Conservation (phyloP, 2,797 vertebrate genomes). For the Cryptoprocta ferox region DNA sequence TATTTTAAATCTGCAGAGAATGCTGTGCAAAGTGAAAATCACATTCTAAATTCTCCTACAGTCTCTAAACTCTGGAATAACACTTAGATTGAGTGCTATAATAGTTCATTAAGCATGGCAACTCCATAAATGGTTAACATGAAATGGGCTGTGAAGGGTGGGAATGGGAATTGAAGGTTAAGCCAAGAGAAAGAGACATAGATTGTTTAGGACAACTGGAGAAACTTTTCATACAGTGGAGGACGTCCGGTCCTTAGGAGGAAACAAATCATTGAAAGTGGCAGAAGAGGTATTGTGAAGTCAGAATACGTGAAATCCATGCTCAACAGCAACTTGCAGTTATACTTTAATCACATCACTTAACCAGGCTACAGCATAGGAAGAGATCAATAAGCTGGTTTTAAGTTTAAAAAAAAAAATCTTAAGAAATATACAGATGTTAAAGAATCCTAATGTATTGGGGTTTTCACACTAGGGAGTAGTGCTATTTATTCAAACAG, state of each 20-base stretch:
- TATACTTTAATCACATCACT: background rate
- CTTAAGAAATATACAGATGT: background rate
- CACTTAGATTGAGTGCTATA: background rate
- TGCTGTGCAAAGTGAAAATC: background rate
- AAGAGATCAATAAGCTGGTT: background rate
- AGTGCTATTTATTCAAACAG: slow-evolving; percentile 2
- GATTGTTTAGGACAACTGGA: background rate
- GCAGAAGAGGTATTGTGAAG: background rate
- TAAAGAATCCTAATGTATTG: background rate
- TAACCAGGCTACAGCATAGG: background rate
- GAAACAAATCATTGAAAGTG: background rate
- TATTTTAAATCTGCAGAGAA: background rate
- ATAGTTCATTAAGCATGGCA: background rate
- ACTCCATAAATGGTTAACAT: background rate
- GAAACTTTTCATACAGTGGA: background rate
- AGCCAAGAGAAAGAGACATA: background rate
- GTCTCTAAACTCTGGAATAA: background rate
- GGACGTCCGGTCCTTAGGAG: background rate
- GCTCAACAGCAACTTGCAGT: background rate
- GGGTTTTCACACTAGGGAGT: background rate
- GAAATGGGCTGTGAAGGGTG: background rate
- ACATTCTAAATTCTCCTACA: background rate
- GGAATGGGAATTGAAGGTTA: background rate
- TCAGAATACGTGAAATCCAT: background rate
- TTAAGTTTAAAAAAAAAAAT: background rate